These are phyloP conservation scores for Ennomos quercinarius DNA, from an alignment of 2,888 invertebrate species.

Conservation along the genomic window DNA sequence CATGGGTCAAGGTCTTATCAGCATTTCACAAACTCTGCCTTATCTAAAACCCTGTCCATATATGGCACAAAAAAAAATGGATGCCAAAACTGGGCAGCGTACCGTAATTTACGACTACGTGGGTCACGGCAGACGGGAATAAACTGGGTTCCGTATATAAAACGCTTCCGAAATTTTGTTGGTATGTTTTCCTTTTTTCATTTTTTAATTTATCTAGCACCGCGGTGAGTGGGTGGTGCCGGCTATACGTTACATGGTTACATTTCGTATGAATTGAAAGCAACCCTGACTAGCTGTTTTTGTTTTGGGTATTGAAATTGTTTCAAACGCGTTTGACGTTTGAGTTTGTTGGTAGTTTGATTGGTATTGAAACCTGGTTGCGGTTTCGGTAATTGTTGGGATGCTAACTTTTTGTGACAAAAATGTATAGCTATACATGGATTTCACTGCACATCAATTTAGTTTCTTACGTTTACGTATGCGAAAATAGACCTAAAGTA, in stretches of 20 bases:
- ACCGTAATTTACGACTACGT: slow-evolving; percentile 56
- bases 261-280: slow-evolving; percentile 13
- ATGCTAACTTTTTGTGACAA: too few species aligned
- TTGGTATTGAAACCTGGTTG: background rate
- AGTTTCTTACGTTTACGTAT: too few species aligned
- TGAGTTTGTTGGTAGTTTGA: background rate
- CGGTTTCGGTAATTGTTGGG: background rate
- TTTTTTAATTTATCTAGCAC: slow-evolving; percentile 66
- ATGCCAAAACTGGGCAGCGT: slow-evolving; percentile 55
- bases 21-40: slow-evolving; percentile 47
- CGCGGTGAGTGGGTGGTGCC: slow-evolving; percentile 29
- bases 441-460: too few species aligned
- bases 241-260: slow-evolving; percentile 13
- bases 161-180: slow-evolving; percentile 58
- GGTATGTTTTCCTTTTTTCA: slow-evolving; percentile 55
- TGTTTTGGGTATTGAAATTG: slow-evolving; percentile 5
- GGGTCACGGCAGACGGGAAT: slow-evolving; percentile 54
- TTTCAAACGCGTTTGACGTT: background rate
- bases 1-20: slow-evolving; percentile 31
- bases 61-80: slow-evolving; percentile 52
- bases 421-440: too few species aligned
- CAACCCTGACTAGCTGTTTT: slow-evolving; percentile 7
- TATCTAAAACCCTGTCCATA: slow-evolving; percentile 49
- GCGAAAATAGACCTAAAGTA: too few species aligned
- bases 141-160: slow-evolving; percentile 60